phyloP scores from a whole-genome alignment of 2,113 vertebrate species.

The Centropus bengalensis region DNA sequence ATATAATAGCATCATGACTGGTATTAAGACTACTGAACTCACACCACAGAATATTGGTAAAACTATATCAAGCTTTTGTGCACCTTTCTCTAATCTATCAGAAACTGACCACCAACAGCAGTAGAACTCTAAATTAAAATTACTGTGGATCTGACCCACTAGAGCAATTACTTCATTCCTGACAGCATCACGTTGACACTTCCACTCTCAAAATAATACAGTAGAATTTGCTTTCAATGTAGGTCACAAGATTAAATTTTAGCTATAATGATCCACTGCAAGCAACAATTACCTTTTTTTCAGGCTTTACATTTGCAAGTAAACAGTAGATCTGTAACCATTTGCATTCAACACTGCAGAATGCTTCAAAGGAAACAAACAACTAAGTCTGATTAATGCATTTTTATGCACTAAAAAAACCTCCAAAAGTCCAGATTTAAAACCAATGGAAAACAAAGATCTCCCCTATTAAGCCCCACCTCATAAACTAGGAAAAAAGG shows the following conservation, averaged over 20 bases:
- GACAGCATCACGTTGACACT: neutral
- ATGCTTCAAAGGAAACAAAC: neutral
- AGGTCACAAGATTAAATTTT: neutral
- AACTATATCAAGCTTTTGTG: neutral
- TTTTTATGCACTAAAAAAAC: neutral
- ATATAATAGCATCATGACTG: conserved; percentile 34
- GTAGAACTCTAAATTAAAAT: neutral
- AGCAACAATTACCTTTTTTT: neutral
- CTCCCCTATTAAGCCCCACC: neutral
- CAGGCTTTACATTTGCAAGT: neutral
- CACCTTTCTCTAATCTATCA: neutral
- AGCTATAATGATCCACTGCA: neutral
- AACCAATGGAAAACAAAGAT: neutral
- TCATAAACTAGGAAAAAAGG: neutral
- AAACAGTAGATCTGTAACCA: neutral
- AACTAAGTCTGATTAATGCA: neutral
- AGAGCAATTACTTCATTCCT: neutral
- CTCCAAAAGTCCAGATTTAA: neutral
- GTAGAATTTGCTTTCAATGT: neutral
- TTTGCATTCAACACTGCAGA: neutral
- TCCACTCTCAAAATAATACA: neutral
- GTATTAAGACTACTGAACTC: neutral
- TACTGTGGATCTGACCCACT: neutral
- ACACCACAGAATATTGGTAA: neutral
- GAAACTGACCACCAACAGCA: neutral